A percentile compares a stretch with the other conserved stretches of the same genome.
phyloP scores from a whole-genome alignment of 92 coral and sea anemone genomes.

The Epizoanthus fatuus region DNA sequence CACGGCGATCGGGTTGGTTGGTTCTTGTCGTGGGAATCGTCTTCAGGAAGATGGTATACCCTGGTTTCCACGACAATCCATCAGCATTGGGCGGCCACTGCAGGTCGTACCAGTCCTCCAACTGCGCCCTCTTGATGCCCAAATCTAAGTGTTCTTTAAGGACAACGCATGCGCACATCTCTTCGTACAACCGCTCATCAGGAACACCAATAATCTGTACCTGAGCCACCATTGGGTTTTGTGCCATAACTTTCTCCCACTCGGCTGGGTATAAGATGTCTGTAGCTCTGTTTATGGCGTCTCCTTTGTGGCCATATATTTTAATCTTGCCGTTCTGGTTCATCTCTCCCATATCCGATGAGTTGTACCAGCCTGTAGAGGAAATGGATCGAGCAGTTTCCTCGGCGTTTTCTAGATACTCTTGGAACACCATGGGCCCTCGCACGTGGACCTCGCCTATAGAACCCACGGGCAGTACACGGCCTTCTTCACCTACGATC shows the following conservation, averaged over 20 bases:
- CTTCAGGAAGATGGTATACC: conserved; percentile 37
- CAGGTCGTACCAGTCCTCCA: conserved; percentile 55
- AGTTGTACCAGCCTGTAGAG: conserved; percentile 58
- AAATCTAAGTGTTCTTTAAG: conserved; percentile 35
- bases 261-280: conserved; percentile 49
- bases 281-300: conserved; percentile 63
- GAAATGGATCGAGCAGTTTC: conserved; percentile 37
- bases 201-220: conserved; percentile 71
- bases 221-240: conserved; percentile 50
- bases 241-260: conserved; percentile 45
- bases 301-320: conserved; percentile 52
- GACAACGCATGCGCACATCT: conserved; percentile 69
- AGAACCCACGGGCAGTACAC: conserved; percentile 38
- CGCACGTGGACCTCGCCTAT: conserved; percentile 49
- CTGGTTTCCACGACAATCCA: conserved; percentile 58
- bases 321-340: conserved; percentile 47
- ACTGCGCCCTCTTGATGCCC: background rate
- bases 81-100: conserved; percentile 30
- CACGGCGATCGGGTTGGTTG: conserved; percentile 46
- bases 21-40: conserved; percentile 50
- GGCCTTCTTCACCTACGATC: conserved; percentile 45
- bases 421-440: conserved; percentile 38
- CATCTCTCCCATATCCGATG: conserved; percentile 55
- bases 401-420: conserved; percentile 47
- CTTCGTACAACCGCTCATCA: conserved; percentile 66